phyloP scores from a whole-genome alignment of 2,888 invertebrate genomes.

The Glaucopsyche alexis region DNA sequence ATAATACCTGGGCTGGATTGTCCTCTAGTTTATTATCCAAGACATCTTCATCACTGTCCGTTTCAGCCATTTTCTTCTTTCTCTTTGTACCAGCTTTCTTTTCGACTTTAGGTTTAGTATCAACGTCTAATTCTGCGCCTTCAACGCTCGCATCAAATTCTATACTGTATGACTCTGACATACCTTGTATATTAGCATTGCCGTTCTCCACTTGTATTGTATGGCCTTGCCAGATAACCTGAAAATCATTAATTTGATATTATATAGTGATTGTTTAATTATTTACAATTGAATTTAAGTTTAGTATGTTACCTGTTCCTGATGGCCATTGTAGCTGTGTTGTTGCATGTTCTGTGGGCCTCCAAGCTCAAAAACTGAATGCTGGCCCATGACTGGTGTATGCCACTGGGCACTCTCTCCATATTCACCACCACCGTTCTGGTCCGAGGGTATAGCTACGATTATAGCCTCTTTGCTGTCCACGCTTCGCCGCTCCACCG shows the following conservation, averaged over 20 bases:
- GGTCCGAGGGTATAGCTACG: slow-evolving; percentile 69
- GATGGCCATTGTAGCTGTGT: slow-evolving; percentile 73
- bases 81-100: slow-evolving; percentile 68
- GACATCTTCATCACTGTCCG: slow-evolving; percentile 73
- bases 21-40: slow-evolving; percentile 85
- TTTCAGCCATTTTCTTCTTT: slow-evolving; percentile 74
- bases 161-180: slow-evolving; percentile 63
- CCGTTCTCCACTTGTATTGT: slow-evolving; percentile 82
- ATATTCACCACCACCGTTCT: slow-evolving; percentile 72
- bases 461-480: slow-evolving; percentile 78
- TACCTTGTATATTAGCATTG: slow-evolving; percentile 60
- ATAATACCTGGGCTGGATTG: slow-evolving; percentile 77
- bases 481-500: slow-evolving; percentile 83
- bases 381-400: slow-evolving; percentile 80
- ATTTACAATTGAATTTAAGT: neutral
- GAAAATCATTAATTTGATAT: slow-evolving; percentile 44
- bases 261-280: slow-evolving; percentile 5
- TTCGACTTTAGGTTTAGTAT: slow-evolving; percentile 71
- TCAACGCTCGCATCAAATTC: slow-evolving; percentile 65
- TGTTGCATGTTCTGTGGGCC: slow-evolving; percentile 68
- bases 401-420: slow-evolving; percentile 82
- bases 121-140: slow-evolving; percentile 66
- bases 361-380: slow-evolving; percentile 73
- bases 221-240: slow-evolving; percentile 84
- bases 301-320: slow-evolving; percentile 61